Evolutionary conservation across 2,797 vertebrate genomes (phyloP).

Genomic region (Pitangus sulphuratus): DNA sequence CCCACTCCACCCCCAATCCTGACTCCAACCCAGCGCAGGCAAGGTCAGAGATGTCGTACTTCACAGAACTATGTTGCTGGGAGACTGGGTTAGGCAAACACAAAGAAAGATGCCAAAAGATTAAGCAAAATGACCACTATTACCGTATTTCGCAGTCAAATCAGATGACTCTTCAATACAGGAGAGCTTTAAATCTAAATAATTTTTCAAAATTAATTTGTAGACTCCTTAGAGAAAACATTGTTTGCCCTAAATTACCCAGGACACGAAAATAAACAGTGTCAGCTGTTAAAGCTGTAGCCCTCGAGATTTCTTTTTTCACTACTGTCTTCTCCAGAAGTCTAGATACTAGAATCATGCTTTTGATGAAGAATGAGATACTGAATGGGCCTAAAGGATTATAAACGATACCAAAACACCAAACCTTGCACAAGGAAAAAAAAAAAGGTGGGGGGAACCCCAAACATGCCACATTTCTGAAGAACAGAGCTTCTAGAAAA

Average conservation of each 20-base stretch:
- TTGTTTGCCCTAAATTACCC: not conserved
- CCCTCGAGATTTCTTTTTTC: not conserved
- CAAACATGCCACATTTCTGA: not conserved
- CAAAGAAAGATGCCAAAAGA: conserved; percentile 30
- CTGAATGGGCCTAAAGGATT: not conserved
- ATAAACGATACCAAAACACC: not conserved
- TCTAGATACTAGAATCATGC: not conserved
- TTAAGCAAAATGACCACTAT: not conserved
- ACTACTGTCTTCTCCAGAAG: not conserved
- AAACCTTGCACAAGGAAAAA: fast-evolving
- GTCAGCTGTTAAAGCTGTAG: not conserved
- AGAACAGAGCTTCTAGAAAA: not conserved
- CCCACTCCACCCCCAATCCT: not conserved
- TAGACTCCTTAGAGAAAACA: conserved; percentile 7
- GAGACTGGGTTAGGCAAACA: conserved; percentile 41
- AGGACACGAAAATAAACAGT: conserved; percentile 8
- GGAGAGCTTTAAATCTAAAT: not conserved
- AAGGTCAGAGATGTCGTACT: not conserved
- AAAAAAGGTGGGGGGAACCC: fast-evolving
- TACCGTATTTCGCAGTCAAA: conserved; percentile 39
- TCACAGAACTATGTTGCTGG: not conserved
- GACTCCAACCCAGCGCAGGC: not conserved
- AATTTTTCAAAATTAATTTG: conserved; percentile 17
- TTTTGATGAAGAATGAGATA: not conserved
- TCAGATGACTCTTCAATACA: not conserved